Evolutionary conservation across 1,140 invertebrate species (phyloP).

Genomic region (Philotrypesis tridentata): DNA sequence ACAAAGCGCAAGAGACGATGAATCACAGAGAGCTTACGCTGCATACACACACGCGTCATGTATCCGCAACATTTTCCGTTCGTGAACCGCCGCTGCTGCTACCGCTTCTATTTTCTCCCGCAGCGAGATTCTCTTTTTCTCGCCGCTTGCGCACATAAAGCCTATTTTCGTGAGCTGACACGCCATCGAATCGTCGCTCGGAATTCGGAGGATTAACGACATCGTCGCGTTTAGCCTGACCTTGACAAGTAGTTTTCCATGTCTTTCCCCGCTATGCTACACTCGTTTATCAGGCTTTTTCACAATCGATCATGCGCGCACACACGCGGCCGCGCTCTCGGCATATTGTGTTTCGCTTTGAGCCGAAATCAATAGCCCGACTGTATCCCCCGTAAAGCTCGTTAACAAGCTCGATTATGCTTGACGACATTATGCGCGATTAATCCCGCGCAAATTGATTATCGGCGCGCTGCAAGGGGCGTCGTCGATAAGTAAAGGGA

Average conservation of each 20-base stretch:
- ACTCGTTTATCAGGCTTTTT: not conserved
- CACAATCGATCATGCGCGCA: too few relatives aligned
- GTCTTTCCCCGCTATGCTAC: not conserved
- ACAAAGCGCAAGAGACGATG: not conserved
- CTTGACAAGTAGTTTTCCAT: not conserved
- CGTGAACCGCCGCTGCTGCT: not conserved
- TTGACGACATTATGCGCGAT: not conserved
- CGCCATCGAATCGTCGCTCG: not conserved
- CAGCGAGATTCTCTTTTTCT: not conserved
- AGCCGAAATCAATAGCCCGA: not conserved
- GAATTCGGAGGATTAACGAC: not conserved
- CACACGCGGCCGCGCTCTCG: too few relatives aligned
- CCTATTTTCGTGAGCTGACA: not conserved
- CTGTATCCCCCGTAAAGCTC: not conserved
- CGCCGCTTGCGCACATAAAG: not conserved
- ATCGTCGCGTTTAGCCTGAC: not conserved
- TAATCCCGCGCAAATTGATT: not conserved
- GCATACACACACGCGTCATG: too few relatives aligned
- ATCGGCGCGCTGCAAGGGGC: too few relatives aligned
- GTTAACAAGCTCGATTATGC: not conserved
- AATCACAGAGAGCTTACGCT: not conserved
- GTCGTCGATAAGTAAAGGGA: too few relatives aligned
- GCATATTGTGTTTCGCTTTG: too few relatives aligned
- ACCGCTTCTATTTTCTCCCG: slow-evolving; percentile 38
- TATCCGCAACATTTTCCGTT: not conserved